Percentiles rank a stretch among this genome's conserved stretches.
Evolutionary conservation across 2,888 invertebrate genomes (phyloP).

Genomic region (Heliconius sara): DNA sequence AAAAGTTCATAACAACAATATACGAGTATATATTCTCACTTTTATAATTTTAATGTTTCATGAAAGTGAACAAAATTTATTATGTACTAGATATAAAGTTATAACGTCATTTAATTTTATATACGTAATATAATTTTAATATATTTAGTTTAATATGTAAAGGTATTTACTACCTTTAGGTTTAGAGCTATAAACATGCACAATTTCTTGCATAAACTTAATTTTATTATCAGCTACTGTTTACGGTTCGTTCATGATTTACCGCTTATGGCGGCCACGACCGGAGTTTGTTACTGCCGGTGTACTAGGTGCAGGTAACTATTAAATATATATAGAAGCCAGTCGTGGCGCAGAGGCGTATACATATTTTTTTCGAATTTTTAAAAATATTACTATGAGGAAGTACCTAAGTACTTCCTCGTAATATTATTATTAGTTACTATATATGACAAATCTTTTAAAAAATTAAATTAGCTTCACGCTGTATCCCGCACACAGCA

Average conservation of each 20-base stretch:
- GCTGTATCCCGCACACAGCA: too few relatives aligned
- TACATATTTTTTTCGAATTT: too few relatives aligned
- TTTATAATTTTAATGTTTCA: neutral
- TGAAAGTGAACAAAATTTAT: neutral
- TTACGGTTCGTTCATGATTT: conserved; percentile 33
- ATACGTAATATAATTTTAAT: conserved; percentile 6
- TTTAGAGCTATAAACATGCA: conserved; percentile 2
- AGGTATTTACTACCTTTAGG: neutral
- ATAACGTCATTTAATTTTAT: neutral
- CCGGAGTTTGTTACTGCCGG: conserved; percentile 6
- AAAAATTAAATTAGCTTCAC: too few relatives aligned
- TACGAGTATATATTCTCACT: neutral
- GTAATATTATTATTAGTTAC: too few relatives aligned
- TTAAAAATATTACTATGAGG: too few relatives aligned
- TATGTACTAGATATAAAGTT: neutral
- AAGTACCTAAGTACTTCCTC: too few relatives aligned
- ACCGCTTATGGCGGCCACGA: conserved; percentile 30
- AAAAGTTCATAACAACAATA: neutral
- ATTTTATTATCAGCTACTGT: conserved; percentile 36
- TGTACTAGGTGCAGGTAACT: neutral
- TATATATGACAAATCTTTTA: too few relatives aligned
- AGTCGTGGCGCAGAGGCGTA: too few relatives aligned
- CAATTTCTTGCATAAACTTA: conserved; percentile 28
- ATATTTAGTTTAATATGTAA: neutral
- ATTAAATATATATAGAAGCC: too few relatives aligned